Conservation (phyloP, 2,113 vertebrate genomes). For the Mohoua ochrocephala region DNA sequence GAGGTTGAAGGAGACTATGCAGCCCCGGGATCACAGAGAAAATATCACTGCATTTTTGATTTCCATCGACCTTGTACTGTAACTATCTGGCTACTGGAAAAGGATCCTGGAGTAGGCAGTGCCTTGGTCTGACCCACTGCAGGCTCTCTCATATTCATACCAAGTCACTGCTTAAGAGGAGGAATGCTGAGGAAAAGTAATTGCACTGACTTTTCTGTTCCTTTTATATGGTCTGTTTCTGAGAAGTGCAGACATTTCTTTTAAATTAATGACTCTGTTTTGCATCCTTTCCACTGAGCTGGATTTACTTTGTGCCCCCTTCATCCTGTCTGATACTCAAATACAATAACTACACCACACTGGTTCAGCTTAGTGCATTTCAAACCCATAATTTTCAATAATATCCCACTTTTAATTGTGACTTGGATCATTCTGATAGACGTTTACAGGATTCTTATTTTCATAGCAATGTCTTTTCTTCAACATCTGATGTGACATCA, state of each 20-base stretch:
- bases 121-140: background rate
- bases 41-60: background rate
- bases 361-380: background rate
- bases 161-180: background rate
- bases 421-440: background rate
- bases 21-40: background rate
- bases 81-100: background rate
- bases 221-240: background rate
- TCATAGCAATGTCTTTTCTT: background rate
- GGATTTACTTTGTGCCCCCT: background rate
- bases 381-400: background rate
- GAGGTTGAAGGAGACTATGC: background rate
- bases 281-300: background rate
- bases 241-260: background rate
- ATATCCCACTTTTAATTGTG: background rate
- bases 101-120: background rate
- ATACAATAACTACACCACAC: background rate
- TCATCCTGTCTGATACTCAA: background rate
- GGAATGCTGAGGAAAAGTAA: background rate
- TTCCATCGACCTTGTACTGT: background rate
- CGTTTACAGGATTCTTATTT: background rate
- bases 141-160: background rate
- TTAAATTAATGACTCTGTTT: background rate
- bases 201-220: background rate
- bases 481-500: background rate